Evolutionary conservation across 2,797 vertebrate species (phyloP), one percentile per base, ranked within the genome.

Genomic region (Merluccius polli): DNA sequence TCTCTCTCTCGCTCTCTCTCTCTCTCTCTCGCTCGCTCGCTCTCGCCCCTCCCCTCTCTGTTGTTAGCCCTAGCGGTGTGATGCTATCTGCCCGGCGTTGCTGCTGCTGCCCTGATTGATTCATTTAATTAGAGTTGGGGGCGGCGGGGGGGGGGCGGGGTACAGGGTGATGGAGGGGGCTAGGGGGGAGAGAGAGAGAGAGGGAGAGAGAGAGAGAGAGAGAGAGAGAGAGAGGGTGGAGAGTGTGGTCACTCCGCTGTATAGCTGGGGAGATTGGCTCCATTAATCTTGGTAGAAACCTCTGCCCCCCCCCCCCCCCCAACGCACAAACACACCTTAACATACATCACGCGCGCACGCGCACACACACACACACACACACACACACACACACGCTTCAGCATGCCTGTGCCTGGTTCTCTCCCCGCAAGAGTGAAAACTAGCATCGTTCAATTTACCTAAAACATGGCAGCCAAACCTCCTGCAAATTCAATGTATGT

Each of bases 81-180:
- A 90, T 91, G 86, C 85, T 86, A 88, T 90, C 90, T 92, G 88
- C 86, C 81, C 85, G 80, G 84, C 81, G 78, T 86, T 82, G 84
- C 74, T 81, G 84, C 74, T 81, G 78, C 86, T 48, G 52, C 81
- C 81, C 93, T 94, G 93, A 95, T 83, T 93, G 93, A 95, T 95
- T 93, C 82, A 93, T 92, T 93, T 95, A 94, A 95, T 95, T 95
- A 93, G 87, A 92, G 90, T 73, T 88, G 82, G 85, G 89, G 88
- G 78, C 81, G 85, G 76, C 77, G 76, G 81, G 89, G 87, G 79
- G 79, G 78, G 81, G 78, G 15, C n/a, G 31, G 72, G 12, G 73
- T 32, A 76, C 78, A 81, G 82, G 88, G 86, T 79, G 73, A 83
- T 59, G 69, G 72, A 79, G 84, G 77, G 72, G 63, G 85, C 79